Evolutionary conservation across 2,113 vertebrate species (phyloP).

Genomic region (Dunckerocampus dactyliophorus): DNA sequence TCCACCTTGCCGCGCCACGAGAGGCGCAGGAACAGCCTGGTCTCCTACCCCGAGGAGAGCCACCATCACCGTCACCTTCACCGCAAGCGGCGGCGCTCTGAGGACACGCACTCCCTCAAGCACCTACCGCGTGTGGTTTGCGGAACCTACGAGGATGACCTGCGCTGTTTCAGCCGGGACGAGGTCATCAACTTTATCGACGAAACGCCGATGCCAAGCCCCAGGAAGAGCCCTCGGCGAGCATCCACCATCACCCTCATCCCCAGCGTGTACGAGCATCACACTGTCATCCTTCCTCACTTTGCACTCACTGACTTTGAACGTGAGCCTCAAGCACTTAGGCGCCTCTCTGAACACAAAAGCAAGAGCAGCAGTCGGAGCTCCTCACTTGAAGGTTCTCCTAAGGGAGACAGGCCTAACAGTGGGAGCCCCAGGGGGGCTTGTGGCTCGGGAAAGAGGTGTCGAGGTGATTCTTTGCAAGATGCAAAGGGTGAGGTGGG

Average conservation of each 20-base stretch:
- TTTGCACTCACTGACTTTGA: slow-evolving; percentile 83
- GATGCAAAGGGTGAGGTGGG: slow-evolving; percentile 38
- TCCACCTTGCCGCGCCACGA: slow-evolving; percentile 76
- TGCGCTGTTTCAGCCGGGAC: slow-evolving; percentile 79
- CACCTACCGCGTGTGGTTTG: slow-evolving; percentile 62
- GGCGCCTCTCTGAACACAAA: slow-evolving; percentile 66
- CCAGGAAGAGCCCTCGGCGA: slow-evolving; percentile 71
- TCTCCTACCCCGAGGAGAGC: slow-evolving; percentile 76
- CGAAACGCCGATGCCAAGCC: slow-evolving; percentile 77
- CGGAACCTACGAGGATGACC: slow-evolving; percentile 62
- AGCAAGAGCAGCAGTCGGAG: slow-evolving; percentile 22
- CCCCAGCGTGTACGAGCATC: slow-evolving; percentile 69
- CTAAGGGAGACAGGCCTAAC: slow-evolving; percentile 33
- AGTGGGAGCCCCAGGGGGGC: slow-evolving; percentile 24
- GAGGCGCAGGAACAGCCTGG: slow-evolving; percentile 74
- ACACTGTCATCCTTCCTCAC: slow-evolving; percentile 57
- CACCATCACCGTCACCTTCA: slow-evolving; percentile 63
- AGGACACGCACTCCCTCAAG: slow-evolving; percentile 77
- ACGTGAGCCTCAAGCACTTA: slow-evolving; percentile 78
- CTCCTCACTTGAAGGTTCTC: slow-evolving; percentile 44
- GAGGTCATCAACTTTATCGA: slow-evolving; percentile 81
- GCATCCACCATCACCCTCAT: slow-evolving; percentile 74
- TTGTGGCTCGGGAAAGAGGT: slow-evolving; percentile 43
- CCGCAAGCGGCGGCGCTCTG: slow-evolving; percentile 78
- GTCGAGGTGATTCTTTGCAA: slow-evolving; percentile 24